Conservation (phyloP, 2,888 invertebrate species). For the Drosophila diplacantha region DNA sequence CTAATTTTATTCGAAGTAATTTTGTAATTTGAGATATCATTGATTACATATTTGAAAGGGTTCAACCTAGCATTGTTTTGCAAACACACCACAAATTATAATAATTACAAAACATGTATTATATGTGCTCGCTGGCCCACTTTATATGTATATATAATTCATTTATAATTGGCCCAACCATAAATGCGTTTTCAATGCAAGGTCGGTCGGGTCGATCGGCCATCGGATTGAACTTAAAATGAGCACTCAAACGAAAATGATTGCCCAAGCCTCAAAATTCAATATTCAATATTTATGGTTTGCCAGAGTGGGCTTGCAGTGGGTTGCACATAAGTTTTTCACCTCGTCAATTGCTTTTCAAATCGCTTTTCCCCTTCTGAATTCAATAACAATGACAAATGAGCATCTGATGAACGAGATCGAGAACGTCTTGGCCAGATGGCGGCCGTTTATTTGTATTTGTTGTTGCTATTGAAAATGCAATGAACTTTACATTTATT, state of each 20-base stretch:
- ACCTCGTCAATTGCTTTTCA: constrained; percentile 19
- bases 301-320: constrained; percentile 1
- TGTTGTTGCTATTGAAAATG: constrained; percentile 28
- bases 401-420: constrained; percentile 8
- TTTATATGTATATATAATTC: constrained; percentile 31
- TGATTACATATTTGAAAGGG: constrained; percentile 11
- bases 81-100: constrained; percentile 19
- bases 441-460: neutral
- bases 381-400: constrained; percentile 27
- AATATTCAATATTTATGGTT: constrained; percentile 11
- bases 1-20: neutral
- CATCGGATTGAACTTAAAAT: constrained; percentile 41
- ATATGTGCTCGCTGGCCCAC: constrained; percentile 2
- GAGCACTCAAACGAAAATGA: constrained; percentile 30
- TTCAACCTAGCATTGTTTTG: constrained; percentile 9
- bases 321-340: constrained; percentile 18
- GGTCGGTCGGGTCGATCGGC: constrained; percentile 33
- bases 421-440: constrained; percentile 19
- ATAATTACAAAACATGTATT: constrained; percentile 25
- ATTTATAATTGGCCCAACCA: constrained; percentile 44
- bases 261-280: constrained; percentile 2
- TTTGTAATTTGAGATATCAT: constrained; percentile 7
- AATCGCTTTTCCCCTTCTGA: constrained; percentile 7
- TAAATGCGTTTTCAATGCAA: constrained; percentile 49
- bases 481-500: constrained; percentile 45